Base-by-base conservation (phyloP, 2,888 invertebrate genomes). In the Thecophora atra region DNA sequence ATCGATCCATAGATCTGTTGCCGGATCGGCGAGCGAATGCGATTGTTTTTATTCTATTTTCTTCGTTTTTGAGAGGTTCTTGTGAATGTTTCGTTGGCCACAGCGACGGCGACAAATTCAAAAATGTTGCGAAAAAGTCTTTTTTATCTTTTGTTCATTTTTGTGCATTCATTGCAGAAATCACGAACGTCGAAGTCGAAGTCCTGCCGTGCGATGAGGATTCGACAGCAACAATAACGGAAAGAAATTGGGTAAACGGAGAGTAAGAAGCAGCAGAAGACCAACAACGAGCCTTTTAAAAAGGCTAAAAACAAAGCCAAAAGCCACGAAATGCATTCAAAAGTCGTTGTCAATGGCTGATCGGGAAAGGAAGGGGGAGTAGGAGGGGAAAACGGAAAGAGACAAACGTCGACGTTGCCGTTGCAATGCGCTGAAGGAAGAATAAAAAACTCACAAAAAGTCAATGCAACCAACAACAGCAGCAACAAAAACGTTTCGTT, bases 271-370 rank as follows among this genome's bases (percentile, higher is more conserved):
- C n/a, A 54, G 7, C 19, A 21, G 7, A 44, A 56, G 37, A 65
- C 5, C 60, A 37, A 42, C 30, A 64, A 65, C 54, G 68, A 68
- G 67, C 17, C 72, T 69, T 63, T 74, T 79, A 37, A 8, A 37
- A 6, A 37, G 11, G 11, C 6, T 11, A 37, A 1, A 37, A 37
- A 37, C 37, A 37, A 74, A 79, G 76, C 76, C 78, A 77, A 80
- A 82, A 82, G 81, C 81, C 82, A 83, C 81, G 80, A 81, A 82
- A 81, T 83, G 83, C 83, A 83, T 83, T 83, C 82, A 79, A 83
- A 83, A 83, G 83, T 81, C 83, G 83, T 82, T 82, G 28, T 19
- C 8, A 47, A 64, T 17, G 42, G 19, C 15, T 52, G n/a, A 42
- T 71, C 42, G 47, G 72, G 28, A 58, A 37, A 4, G 26, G 58